A percentile compares a stretch with the other conserved stretches of the same genome.
These are phyloP conservation scores for Danio albolineatus DNA, from an alignment of 2,797 vertebrate species.

Conservation along the genomic window DNA sequence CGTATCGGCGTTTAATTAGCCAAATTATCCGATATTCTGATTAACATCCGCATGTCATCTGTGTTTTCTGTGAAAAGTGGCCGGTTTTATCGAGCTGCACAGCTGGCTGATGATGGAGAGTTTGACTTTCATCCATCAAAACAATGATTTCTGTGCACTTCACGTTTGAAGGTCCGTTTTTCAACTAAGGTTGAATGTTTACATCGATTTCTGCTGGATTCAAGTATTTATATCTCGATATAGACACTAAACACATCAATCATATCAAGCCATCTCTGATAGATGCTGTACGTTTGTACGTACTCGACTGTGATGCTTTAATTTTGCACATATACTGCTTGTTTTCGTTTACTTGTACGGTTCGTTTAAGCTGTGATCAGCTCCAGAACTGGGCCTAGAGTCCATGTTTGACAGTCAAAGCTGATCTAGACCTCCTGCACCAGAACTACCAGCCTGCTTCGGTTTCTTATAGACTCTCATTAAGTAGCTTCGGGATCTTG, in stretches of 20 bases:
- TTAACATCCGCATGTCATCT: conserved; percentile 5
- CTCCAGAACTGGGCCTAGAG: background rate
- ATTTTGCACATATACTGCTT: background rate
- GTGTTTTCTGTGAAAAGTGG: background rate
- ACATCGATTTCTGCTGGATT: background rate
- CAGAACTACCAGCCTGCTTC: conserved; percentile 11
- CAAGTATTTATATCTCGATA: background rate
- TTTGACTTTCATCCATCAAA: conserved; percentile 38
- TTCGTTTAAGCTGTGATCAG: conserved; percentile 8
- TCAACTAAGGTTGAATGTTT: conserved; percentile 1
- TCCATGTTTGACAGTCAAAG: conserved; percentile 21
- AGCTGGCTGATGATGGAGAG: conserved; percentile 35
- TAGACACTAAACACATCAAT: conserved; percentile 3
- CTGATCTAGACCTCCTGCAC: conserved; percentile 29
- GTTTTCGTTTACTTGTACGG: background rate
- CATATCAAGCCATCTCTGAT: conserved; percentile 18
- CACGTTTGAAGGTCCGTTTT: background rate
- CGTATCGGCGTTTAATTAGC: background rate
- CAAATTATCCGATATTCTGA: background rate
- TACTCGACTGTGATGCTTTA: background rate
- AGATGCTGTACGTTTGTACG: background rate
- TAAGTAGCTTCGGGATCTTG: background rate
- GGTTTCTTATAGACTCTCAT: background rate
- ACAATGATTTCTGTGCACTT: conserved; percentile 4
- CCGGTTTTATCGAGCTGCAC: conserved; percentile 24